Evolutionary conservation across 2,797 vertebrate genomes (phyloP).

Genomic region (Siniperca scherzeri): DNA sequence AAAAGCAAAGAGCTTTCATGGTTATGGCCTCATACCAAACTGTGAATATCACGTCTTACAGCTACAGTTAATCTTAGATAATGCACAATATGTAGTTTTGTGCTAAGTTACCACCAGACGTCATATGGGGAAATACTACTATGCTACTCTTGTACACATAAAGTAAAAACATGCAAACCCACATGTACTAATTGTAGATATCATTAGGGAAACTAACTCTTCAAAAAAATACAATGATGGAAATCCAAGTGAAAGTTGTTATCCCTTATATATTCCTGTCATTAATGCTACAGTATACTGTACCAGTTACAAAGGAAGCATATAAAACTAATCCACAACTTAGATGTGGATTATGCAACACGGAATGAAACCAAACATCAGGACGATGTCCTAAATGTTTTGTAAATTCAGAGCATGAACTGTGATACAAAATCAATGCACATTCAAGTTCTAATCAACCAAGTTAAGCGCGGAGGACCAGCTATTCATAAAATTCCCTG

Average conservation of each 20-base stretch:
- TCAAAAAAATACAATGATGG: background rate
- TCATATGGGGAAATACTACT: background rate
- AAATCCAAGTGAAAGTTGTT: background rate
- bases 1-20: slow-evolving; percentile 20
- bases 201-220: background rate
- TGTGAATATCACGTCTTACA: background rate
- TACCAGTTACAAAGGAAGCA: background rate
- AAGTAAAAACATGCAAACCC: background rate
- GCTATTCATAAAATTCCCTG: background rate
- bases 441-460: background rate
- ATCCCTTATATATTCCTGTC: background rate
- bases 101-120: background rate
- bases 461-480: background rate
- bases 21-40: background rate
- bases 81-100: background rate
- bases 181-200: background rate
- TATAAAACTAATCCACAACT: no score
- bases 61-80: background rate
- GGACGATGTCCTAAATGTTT: background rate
- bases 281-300: background rate
- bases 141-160: background rate
- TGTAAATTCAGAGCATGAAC: background rate
- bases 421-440: background rate
- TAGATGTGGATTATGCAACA: background rate
- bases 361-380: background rate